Base-by-base conservation (phyloP, 2,113 vertebrate genomes). In the Chloebia gouldiae region DNA sequence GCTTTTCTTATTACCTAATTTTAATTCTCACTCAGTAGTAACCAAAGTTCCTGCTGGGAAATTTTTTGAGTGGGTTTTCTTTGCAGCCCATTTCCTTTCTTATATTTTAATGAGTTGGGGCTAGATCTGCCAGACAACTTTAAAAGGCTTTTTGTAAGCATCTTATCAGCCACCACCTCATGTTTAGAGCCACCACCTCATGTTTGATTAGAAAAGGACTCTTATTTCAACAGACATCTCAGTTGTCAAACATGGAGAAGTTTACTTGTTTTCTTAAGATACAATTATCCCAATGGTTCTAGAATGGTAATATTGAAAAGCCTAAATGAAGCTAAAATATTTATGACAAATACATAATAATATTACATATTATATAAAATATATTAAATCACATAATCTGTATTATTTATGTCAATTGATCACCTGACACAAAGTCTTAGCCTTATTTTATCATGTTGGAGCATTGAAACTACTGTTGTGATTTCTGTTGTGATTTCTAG, bases 301-400 rank as follows among this genome's bases (percentile, higher is more conserved):
- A 65, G 47, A 89, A 90, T 73, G n/a, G 39, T 73, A 87, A 73
- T 1, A 16, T 23, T 81, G 47, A 90, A 90, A 92, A 88, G 64
- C 28, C 53, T 89, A 95, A 96, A 91, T 49, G 27, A 95, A 77
- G 47, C 79, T 72, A 49, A 96, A 90, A 95, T 92, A 19, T 88
- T 77, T 35, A 53, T 33, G 60, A 60, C 28, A 60, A 69, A 77
- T 28, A 45, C 12, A 69, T 33, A 33, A 59, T 17, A 50, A 50
- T 50, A 31, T 50, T 57, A 40, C 6, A 35, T n/a, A 30, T 42
- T 23, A 28, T 24, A 30, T 28, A 30, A 68, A 2, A 49, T 31
- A 11, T 14, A 35, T n/a, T 40, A 31, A 35, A 35, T 50, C 9
- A 76, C 1, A 33, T 18, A 7, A n/a, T 64, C 39, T 10, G 44